Percentiles rank a stretch among this genome's conserved stretches.
phyloP scores from a whole-genome alignment of 1,140 invertebrate genomes.

The Zaprionus inermis region DNA sequence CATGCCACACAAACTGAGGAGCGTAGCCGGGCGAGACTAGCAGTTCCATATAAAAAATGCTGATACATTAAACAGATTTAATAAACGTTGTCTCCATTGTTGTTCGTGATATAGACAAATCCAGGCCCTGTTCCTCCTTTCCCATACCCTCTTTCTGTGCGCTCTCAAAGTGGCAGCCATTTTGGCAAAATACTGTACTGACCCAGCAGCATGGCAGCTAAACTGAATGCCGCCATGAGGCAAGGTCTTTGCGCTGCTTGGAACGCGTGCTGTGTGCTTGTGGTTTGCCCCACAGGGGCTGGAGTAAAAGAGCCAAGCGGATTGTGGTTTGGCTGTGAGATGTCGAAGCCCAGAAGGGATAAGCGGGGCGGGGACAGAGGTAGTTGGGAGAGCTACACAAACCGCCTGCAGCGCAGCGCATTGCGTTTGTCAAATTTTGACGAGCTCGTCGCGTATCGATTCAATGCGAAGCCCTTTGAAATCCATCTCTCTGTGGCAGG shows the following conservation, averaged over 20 bases:
- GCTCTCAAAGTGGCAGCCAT: slow-evolving; percentile 1
- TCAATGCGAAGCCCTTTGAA: slow-evolving; percentile 56
- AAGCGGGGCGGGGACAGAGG: background rate
- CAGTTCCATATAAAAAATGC: slow-evolving; percentile 62
- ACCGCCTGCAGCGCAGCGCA: slow-evolving; percentile 71
- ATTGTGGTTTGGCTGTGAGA: slow-evolving; percentile 49
- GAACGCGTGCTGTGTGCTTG: slow-evolving; percentile 12
- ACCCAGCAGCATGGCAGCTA: background rate
- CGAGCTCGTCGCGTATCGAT: slow-evolving; percentile 58
- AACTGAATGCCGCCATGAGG: slow-evolving; percentile 8
- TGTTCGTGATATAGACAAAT: slow-evolving; percentile 23
- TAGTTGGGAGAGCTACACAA: background rate
- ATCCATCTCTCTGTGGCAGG: slow-evolving; percentile 32
- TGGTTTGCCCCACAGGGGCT: slow-evolving; percentile 9
- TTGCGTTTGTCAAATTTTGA: slow-evolving; percentile 73
- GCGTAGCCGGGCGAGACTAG: too few relatives aligned
- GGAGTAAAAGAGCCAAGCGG: slow-evolving; percentile 26
- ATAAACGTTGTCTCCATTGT: slow-evolving; percentile 62
- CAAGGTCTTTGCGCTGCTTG: slow-evolving; percentile 10
- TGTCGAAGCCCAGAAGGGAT: background rate
- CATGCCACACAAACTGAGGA: slow-evolving; percentile 21
- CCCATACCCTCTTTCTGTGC: background rate
- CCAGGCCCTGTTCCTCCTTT: background rate
- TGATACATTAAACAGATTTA: slow-evolving; percentile 83
- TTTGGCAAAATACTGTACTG: slow-evolving; percentile 2